Conservation (phyloP, 1,140 invertebrate genomes). For the Sycophila sp. region DNA sequence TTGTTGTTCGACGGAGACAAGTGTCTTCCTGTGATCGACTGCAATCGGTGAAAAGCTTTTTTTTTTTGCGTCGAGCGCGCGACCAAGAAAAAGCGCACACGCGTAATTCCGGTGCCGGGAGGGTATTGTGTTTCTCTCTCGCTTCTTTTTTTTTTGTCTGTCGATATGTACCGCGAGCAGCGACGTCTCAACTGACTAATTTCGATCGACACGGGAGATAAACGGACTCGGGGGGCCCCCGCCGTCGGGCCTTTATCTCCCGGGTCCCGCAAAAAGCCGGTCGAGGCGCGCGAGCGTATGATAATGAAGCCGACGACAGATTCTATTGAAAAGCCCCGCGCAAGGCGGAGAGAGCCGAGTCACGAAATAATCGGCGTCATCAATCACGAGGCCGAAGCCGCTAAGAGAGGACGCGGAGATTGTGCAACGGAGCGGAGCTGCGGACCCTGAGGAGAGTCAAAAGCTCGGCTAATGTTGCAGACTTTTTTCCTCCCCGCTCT, state of each 20-base stretch:
- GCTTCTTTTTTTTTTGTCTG: neutral
- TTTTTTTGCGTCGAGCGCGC: neutral
- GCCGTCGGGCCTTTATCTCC: neutral
- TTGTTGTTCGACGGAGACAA: slow-evolving; percentile 10
- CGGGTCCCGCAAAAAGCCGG: neutral
- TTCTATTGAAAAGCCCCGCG: slow-evolving; percentile 5
- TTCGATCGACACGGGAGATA: slow-evolving; percentile 26
- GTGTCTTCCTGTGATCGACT: neutral
- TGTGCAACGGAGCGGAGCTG: neutral
- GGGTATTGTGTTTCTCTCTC: neutral
- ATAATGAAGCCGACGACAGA: slow-evolving; percentile 33
- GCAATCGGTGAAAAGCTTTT: neutral
- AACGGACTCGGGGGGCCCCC: neutral
- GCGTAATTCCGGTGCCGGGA: neutral
- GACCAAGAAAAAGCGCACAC: slow-evolving; percentile 15
- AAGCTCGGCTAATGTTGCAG: neutral
- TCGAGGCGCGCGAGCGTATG: neutral
- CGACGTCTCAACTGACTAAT: slow-evolving; percentile 27
- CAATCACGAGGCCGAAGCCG: slow-evolving; percentile 14
- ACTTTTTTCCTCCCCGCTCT: neutral
- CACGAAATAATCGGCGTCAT: slow-evolving; percentile 25
- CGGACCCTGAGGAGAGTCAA: neutral
- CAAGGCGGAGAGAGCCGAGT: neutral
- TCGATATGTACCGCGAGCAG: neutral
- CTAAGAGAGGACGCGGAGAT: neutral